phyloP scores from a whole-genome alignment of 1,140 invertebrate genomes.

The Macrotrachela quadricornifera region DNA sequence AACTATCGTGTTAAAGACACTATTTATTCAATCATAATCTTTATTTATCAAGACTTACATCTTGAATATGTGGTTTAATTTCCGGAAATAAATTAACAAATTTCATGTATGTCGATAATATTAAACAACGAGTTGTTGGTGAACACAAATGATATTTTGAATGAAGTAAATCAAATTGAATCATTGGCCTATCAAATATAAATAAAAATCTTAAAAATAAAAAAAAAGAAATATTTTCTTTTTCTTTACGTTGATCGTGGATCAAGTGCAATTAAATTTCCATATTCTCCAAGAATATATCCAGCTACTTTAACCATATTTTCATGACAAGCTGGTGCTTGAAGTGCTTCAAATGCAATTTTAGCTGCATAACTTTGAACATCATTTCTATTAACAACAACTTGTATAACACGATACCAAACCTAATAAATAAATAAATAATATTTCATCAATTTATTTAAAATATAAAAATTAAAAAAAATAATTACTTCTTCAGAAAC shows the following conservation, averaged over 20 bases:
- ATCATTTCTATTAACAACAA: slow-evolving; percentile 96
- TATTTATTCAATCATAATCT: no score
- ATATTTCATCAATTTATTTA: no score
- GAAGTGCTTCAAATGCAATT: slow-evolving; percentile 83
- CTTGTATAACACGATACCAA: slow-evolving; percentile 98
- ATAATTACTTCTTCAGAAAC: slow-evolving; percentile 48
- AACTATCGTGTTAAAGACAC: no score
- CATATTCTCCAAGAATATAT: slow-evolving; percentile 97
- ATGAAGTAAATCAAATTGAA: slow-evolving; percentile 87
- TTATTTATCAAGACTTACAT: slow-evolving; percentile 30
- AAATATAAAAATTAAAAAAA: no score
- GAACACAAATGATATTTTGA: slow-evolving; percentile 86
- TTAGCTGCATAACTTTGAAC: slow-evolving; percentile 93
- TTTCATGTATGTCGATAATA: slow-evolving; percentile 95
- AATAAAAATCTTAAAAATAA: no score
- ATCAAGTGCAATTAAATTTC: slow-evolving; percentile 96
- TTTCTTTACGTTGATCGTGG: slow-evolving; percentile 47
- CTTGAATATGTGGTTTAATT: slow-evolving; percentile 84
- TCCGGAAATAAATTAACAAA: slow-evolving; percentile 98
- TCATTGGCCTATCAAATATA: slow-evolving; percentile 40
- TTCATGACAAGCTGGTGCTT: slow-evolving; percentile 95
- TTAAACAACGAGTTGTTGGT: slow-evolving; percentile 71
- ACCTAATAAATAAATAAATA: slow-evolving; percentile 32
- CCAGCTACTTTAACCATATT: slow-evolving; percentile 99
- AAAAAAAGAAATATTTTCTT: no score